Conservation (phyloP, 2,888 invertebrate genomes). For the Miltochrista miniata region DNA sequence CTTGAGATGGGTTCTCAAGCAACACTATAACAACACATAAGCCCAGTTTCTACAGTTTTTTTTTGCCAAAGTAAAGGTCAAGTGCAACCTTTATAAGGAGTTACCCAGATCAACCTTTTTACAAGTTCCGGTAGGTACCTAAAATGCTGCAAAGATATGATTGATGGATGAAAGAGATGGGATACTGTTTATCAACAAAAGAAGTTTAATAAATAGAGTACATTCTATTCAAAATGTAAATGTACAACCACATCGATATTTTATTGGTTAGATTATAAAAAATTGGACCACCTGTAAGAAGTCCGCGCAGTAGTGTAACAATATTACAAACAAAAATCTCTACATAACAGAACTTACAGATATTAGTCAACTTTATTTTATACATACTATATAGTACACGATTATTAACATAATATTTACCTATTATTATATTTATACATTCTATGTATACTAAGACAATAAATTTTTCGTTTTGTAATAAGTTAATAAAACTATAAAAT, state of each 20-base stretch:
- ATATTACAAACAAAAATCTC: slow-evolving; percentile 84
- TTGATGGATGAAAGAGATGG: slow-evolving; percentile 51
- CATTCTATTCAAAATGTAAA: slow-evolving; percentile 82
- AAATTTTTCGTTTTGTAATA: slow-evolving; percentile 79
- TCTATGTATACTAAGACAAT: slow-evolving; percentile 80
- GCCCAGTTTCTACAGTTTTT: too few species aligned
- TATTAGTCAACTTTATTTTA: slow-evolving; percentile 84
- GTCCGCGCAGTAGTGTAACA: slow-evolving; percentile 80
- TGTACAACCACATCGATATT: slow-evolving; percentile 84
- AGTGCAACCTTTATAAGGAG: too few species aligned
- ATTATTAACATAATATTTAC: slow-evolving; percentile 80
- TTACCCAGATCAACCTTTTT: too few species aligned
- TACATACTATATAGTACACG: slow-evolving; percentile 81
- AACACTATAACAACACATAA: too few species aligned
- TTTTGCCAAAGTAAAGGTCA: too few species aligned
- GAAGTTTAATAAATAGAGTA: slow-evolving; percentile 80
- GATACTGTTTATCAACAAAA: slow-evolving; percentile 70
- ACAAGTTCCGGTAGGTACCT: too few species aligned
- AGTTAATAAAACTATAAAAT: slow-evolving; percentile 84
- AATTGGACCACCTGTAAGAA: slow-evolving; percentile 80
- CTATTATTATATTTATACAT: slow-evolving; percentile 78
- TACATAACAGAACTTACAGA: slow-evolving; percentile 83
- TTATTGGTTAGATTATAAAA: slow-evolving; percentile 83
- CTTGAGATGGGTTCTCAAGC: too few species aligned
- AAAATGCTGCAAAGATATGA: neutral